These are phyloP conservation scores for Caerostris darwini DNA, from an alignment of 1,140 invertebrate genomes.

Conservation along the genomic window DNA sequence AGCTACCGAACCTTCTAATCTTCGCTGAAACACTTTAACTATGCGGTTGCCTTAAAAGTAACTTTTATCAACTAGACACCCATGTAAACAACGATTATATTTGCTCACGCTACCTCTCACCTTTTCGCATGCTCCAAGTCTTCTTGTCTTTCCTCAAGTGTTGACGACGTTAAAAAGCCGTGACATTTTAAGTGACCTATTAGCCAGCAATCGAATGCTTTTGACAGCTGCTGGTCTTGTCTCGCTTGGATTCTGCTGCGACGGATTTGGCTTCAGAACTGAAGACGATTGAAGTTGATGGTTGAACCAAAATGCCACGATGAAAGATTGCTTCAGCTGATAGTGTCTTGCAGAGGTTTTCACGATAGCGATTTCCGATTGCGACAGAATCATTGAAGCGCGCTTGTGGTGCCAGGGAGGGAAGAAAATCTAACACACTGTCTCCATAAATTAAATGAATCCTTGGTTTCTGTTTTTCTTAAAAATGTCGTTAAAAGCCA, in stretches of 20 bases:
- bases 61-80: conserved; percentile 14
- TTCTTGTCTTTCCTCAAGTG: conserved; percentile 40
- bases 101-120: conserved; percentile 48
- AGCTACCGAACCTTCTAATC: not conserved
- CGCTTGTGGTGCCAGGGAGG: too few species aligned
- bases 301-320: conserved; percentile 33
- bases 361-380: too few species aligned
- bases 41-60: not conserved
- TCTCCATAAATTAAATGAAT: not conserved
- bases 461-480: too few species aligned
- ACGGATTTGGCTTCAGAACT: not conserved
- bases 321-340: conserved; percentile 6
- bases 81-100: conserved; percentile 56
- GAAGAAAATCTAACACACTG: too few species aligned
- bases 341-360: not conserved
- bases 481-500: too few species aligned
- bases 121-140: conserved; percentile 29
- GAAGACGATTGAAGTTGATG: conserved; percentile 47
- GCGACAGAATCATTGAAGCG: conserved; percentile 19
- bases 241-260: conserved; percentile 23
- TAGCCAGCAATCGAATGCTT: conserved; percentile 53
- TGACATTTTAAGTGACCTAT: conserved; percentile 73
- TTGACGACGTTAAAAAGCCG: conserved; percentile 66
- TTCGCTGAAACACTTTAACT: not conserved
- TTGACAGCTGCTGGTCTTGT: conserved; percentile 57